phyloP scores from a whole-genome alignment of 2,113 vertebrate genomes.

The Erinaceus europaeus region DNA sequence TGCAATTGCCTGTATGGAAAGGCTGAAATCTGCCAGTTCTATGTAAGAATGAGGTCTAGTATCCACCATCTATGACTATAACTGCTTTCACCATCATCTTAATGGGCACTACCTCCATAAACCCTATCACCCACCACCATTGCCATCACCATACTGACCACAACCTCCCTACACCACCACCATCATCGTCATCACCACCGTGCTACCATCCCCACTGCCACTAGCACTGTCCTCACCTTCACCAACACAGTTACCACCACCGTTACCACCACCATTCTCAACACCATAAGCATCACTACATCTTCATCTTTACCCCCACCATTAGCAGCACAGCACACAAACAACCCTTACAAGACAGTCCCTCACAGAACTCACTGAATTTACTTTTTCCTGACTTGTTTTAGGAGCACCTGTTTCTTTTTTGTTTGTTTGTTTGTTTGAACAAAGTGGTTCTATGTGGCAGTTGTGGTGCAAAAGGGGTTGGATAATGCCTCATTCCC shows the following conservation, averaged over 20 bases:
- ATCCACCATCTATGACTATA: no score
- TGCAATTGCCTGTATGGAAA: neutral
- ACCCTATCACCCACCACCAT: no score
- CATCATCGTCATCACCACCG: neutral
- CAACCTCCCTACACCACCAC: no score
- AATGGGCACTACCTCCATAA: no score
- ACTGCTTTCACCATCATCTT: no score
- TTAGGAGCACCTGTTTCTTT: no score
- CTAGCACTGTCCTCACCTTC: no score
- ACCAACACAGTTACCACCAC: no score
- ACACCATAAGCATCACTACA: no score
- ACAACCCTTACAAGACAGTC: neutral
- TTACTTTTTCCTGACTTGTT: neutral
- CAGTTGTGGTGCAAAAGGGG: neutral
- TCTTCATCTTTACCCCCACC: neutral
- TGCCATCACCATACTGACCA: no score
- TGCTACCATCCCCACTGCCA: no score
- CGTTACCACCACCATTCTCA: neutral
- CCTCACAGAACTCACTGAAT: neutral
- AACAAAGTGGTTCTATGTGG: neutral
- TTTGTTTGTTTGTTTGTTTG: neutral
- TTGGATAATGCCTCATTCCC: neutral
- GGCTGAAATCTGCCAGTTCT: neutral
- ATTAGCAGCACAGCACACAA: neutral
- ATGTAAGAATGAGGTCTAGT: neutral